phyloP scores from a whole-genome alignment of 2,888 invertebrate genomes.

The Cephus rjabovi region DNA sequence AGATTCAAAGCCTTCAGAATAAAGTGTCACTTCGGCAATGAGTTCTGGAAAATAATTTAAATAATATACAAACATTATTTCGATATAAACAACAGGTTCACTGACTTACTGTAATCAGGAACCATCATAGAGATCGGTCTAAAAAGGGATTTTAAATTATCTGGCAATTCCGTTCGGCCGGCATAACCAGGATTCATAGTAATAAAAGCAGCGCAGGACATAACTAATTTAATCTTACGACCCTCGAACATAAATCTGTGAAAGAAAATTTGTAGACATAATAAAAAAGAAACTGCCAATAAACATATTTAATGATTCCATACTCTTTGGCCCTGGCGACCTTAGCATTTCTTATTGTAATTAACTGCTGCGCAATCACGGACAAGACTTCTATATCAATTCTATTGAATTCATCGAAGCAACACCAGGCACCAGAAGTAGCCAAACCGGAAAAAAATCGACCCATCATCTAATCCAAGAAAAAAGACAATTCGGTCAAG shows the following conservation, averaged over 20 bases:
- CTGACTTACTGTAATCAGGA: conserved; percentile 81
- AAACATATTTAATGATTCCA: conserved; percentile 10
- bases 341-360: conserved; percentile 89
- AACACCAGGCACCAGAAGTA: conserved; percentile 93
- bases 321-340: conserved; percentile 73
- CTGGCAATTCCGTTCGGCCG: conserved; percentile 88
- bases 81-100: neutral
- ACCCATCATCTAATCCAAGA: conserved; percentile 82
- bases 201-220: conserved; percentile 86
- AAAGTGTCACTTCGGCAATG: conserved; percentile 92
- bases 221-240: conserved; percentile 84
- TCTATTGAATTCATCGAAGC: conserved; percentile 92
- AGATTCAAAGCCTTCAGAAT: conserved; percentile 92
- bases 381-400: conserved; percentile 92
- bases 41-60: conserved; percentile 69
- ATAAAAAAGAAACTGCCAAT: conserved; percentile 6
- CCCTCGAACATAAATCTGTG: conserved; percentile 89
- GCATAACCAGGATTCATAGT: conserved; percentile 96
- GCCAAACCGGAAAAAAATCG: conserved; percentile 90
- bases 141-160: conserved; percentile 88
- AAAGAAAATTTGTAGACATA: conserved; percentile 24
- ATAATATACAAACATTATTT: neutral
- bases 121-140: conserved; percentile 94
- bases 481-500: neutral
- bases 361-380: conserved; percentile 90